phyloP scores from a whole-genome alignment of 2,113 vertebrate genomes.

The Brachirus orientalis region DNA sequence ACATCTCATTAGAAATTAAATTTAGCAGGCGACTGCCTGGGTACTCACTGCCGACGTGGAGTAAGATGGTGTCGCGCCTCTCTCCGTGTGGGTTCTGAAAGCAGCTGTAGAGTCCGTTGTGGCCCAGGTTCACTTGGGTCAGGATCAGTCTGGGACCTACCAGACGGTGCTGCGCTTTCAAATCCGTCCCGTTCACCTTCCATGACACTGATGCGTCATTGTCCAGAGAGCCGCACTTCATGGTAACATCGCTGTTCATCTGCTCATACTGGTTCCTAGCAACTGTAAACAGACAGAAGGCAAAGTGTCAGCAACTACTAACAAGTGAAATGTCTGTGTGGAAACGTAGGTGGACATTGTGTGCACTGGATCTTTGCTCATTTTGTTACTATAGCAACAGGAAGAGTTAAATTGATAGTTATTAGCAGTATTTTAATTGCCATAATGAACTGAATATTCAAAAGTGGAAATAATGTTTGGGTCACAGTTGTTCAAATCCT shows the following conservation, averaged over 20 bases:
- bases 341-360: too few species aligned
- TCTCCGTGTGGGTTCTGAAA: slow-evolving; percentile 93
- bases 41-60: slow-evolving; percentile 92
- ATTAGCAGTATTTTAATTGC: too few species aligned
- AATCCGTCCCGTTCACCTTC: slow-evolving; percentile 93
- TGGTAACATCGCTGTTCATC: slow-evolving; percentile 89
- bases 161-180: slow-evolving; percentile 83
- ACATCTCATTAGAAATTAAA: slow-evolving; percentile 4
- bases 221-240: slow-evolving; percentile 91
- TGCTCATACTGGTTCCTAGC: slow-evolving; percentile 87
- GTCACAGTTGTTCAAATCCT: too few species aligned
- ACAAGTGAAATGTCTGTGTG: not conserved
- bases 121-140: slow-evolving; percentile 83
- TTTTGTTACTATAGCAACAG: too few species aligned
- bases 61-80: slow-evolving; percentile 88
- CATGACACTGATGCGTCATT: slow-evolving; percentile 88
- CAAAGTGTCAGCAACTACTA: not conserved
- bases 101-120: slow-evolving; percentile 92
- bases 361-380: too few species aligned
- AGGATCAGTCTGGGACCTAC: slow-evolving; percentile 88
- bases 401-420: too few species aligned
- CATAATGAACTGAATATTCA: too few species aligned
- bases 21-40: slow-evolving; percentile 6
- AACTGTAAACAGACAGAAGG: slow-evolving; percentile 75
- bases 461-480: too few species aligned